A percentile compares a stretch with the other conserved stretches of the same genome.
phyloP scores from a whole-genome alignment of 2,113 vertebrate species.

The Rousettus leschenaultii region DNA sequence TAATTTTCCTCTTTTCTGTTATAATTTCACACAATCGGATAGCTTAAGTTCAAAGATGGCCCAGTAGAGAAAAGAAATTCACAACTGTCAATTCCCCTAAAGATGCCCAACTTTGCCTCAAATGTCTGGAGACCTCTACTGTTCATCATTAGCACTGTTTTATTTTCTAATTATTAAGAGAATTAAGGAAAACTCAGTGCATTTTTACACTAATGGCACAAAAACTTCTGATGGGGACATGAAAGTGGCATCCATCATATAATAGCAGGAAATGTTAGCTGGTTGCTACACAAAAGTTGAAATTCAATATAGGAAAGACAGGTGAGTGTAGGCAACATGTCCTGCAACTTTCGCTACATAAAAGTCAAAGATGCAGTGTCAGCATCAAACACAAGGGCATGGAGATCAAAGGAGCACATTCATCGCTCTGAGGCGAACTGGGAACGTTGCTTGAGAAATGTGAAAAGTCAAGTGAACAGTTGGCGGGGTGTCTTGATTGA shows the following conservation, averaged over 20 bases:
- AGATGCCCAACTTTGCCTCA: not conserved
- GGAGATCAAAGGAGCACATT: not conserved
- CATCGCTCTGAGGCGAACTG: fast-evolving
- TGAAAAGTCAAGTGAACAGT: not conserved
- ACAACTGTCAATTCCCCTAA: not conserved
- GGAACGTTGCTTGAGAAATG: not conserved
- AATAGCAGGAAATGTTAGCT: not conserved
- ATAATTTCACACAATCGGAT: not conserved
- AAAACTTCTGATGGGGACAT: not conserved
- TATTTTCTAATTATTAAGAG: not conserved
- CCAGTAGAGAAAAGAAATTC: not conserved
- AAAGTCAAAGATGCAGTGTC: not conserved
- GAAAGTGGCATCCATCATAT: not conserved
- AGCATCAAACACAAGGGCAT: not conserved
- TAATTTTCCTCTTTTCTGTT: not conserved
- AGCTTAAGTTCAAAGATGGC: not conserved
- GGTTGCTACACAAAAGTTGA: not conserved
- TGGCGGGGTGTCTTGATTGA: no score
- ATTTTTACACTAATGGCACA: not conserved
- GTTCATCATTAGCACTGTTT: not conserved
- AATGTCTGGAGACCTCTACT: not conserved
- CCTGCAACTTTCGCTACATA: not conserved
- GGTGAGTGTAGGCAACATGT: no score
- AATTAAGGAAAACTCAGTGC: not conserved
- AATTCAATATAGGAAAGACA: not conserved